Evolutionary conservation across 2,888 invertebrate genomes (phyloP), one percentile per base, ranked within the genome.

Genomic region (Diaperis boleti): DNA sequence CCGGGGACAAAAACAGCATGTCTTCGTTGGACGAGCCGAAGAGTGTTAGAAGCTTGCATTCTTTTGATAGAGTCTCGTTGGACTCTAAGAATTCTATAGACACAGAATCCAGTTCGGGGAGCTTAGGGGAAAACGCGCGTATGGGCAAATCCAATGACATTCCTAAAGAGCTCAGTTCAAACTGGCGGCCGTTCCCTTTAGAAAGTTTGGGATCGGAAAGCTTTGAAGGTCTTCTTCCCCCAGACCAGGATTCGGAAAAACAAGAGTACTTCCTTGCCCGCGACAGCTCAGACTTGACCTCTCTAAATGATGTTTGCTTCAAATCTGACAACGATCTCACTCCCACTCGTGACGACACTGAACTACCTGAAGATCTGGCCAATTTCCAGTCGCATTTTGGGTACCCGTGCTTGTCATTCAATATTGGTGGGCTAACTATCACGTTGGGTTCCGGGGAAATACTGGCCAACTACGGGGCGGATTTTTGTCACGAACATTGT

Each of bases 131-230:
- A 59, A 89, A 89, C 11, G 87, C 87, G 68, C 83, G 89, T 22
- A 67, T 79, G 64, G 76, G 77, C 52, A 82, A 80, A 69, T 85
- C 88, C 1, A 89, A 88, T 1, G 88, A 82, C 65, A 77, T 85
- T 18, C 82, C 84, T 42, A 84, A 88, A 76, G 92, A 92, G 76
- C 83, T 91, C 54, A 91, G 89, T 76, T 89, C 92, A 2, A 92
- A 92, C 0, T 92, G 92, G 92, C 87, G 90, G 72, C 90, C 92
- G 1, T 94, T 93, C 77, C 89, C 92, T 14, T 86, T 94, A 10
- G 93, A 93, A 76, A 93, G 92, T 76, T 92, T 92, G 49, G 92
- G 92, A 29, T 93, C 92, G 66, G 93, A 93, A 2, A 94, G 93
- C 76, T 87, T 92, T 41, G 94, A 94, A 79, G 91, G 90, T 3